Percentiles rank a stretch among this genome's conserved stretches.
These are phyloP conservation scores for western clawed frog (Xenopus tropicalis) DNA, from an alignment of 2,113 vertebrate genomes.

Conservation along the genomic window UCB_Xtro_10.0 CM004443.2:191592001-191592500, in stretches of 20 bases:
- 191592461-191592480: too few species aligned
- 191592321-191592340: too few species aligned
- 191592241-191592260: not conserved
- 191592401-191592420: too few species aligned
- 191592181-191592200: not conserved
- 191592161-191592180: not conserved
- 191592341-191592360: too few species aligned
- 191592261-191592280: too few species aligned
- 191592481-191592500: too few species aligned
- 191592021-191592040: not conserved
- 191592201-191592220: not conserved
- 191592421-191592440: too few species aligned
- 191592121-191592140: not conserved
- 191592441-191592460: too few species aligned
- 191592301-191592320: too few species aligned
- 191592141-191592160: not conserved
- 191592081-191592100: not conserved
- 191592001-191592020: not conserved
- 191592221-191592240: not conserved
- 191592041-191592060: not conserved
- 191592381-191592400: too few species aligned
- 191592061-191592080: not conserved
- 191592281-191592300: too few species aligned
- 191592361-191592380: too few species aligned
- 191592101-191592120: not conserved